These are phyloP conservation scores for Spea multiplicata DNA, from an alignment of 2,113 vertebrate species.

Conservation along the genomic window DNA sequence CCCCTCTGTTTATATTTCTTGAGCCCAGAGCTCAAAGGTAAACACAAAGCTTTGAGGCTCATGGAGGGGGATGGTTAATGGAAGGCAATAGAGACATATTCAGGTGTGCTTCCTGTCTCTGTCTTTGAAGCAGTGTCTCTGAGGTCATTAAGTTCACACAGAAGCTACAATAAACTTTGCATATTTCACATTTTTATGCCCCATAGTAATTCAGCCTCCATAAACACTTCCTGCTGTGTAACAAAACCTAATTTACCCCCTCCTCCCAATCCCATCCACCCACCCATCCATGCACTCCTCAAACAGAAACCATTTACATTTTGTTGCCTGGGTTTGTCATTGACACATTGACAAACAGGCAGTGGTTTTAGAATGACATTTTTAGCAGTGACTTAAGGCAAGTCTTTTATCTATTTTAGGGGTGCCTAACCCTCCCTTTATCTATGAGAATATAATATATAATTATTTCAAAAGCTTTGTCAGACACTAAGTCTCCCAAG, in stretches of 20 bases:
- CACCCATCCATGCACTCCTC: not conserved
- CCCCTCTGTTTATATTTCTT: constrained; percentile 24
- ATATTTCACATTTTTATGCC: constrained; percentile 42
- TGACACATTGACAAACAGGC: no score
- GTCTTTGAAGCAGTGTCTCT: constrained; percentile 36
- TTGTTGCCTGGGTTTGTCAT: not conserved
- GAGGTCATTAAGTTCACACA: constrained; percentile 42
- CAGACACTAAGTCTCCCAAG: no score
- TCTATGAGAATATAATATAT: no score
- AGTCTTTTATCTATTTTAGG: no score
- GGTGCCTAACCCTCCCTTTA: no score
- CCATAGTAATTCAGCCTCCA: not conserved
- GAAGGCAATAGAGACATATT: not conserved
- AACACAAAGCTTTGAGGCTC: not conserved
- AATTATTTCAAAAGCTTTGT: no score
- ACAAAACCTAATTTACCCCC: constrained; percentile 1
- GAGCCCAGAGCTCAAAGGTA: not conserved
- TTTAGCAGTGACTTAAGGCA: no score
- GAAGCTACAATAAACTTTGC: constrained; percentile 32
- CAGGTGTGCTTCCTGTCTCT: constrained; percentile 37
- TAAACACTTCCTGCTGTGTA: constrained; percentile 25
- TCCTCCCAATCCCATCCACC: not conserved
- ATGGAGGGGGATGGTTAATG: constrained; percentile 10
- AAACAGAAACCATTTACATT: constrained; percentile 13
- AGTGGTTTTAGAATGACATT: no score